These are phyloP conservation scores for Ophraella communa DNA, from an alignment of 2,888 invertebrate genomes.

Conservation along the genomic window DNA sequence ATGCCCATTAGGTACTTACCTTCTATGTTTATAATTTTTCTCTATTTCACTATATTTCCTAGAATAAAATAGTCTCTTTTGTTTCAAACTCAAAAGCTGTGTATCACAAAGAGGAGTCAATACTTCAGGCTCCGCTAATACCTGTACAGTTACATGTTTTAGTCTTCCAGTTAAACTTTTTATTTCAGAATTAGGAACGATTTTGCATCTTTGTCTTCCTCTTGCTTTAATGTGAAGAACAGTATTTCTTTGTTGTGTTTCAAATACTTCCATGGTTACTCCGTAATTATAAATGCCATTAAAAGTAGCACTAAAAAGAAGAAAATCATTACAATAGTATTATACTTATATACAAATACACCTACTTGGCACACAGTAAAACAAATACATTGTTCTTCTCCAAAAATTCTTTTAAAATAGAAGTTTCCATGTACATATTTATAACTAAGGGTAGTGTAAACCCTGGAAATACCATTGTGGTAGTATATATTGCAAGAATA, in stretches of 20 bases:
- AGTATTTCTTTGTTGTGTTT: constrained; percentile 67
- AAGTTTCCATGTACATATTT: constrained; percentile 62
- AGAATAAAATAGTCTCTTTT: constrained; percentile 54
- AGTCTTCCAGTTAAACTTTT: constrained; percentile 56
- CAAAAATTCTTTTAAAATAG: constrained; percentile 67
- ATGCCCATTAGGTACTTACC: too few species aligned
- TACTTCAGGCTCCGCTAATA: constrained; percentile 72
- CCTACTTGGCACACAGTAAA: constrained; percentile 63
- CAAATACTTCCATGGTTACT: constrained; percentile 72
- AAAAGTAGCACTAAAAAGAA: constrained; percentile 12
- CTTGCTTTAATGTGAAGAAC: constrained; percentile 70
- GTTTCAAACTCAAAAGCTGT: constrained; percentile 60
- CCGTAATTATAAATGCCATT: constrained; percentile 59
- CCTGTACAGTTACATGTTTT: constrained; percentile 67
- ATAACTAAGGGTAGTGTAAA: constrained; percentile 77
- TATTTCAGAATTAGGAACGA: constrained; percentile 59
- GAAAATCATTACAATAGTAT: neutral
- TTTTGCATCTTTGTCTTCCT: constrained; percentile 77
- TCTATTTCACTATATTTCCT: constrained; percentile 47
- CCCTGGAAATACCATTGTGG: constrained; percentile 75
- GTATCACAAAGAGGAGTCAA: constrained; percentile 63
- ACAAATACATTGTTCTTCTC: constrained; percentile 70
- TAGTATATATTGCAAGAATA: constrained; percentile 55
- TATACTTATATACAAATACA: constrained; percentile 18
- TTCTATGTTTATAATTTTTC: constrained; percentile 53